A percentile compares a stretch with the other conserved stretches of the same genome.
These are phyloP conservation scores for Ceratina japonica DNA, from an alignment of 1,140 invertebrate species.

Conservation along the genomic window DNA sequence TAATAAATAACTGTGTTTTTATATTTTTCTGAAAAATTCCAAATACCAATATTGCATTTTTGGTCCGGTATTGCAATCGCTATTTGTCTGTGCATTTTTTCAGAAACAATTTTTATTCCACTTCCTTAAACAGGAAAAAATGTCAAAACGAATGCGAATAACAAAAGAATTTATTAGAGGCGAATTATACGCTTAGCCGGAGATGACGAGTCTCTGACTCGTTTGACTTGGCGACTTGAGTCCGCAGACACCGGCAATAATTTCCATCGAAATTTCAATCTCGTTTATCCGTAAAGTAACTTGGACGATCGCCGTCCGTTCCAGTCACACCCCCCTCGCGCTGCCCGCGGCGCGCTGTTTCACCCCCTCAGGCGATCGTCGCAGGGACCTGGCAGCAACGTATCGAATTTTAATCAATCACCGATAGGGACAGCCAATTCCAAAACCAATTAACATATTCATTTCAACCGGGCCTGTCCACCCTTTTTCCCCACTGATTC, in stretches of 20 bases:
- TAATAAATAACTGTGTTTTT: no score
- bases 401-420: slow-evolving; percentile 78
- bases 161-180: slow-evolving; percentile 1
- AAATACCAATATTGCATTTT: no score
- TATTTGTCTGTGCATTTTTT: no score
- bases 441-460: slow-evolving; percentile 77
- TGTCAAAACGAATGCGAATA: background rate
- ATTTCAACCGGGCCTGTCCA: slow-evolving; percentile 54
- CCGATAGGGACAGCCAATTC: slow-evolving; percentile 75
- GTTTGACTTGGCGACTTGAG: slow-evolving; percentile 73
- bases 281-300: slow-evolving; percentile 74
- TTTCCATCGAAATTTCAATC: slow-evolving; percentile 76
- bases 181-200: no score
- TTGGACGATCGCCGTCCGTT: slow-evolving; percentile 56
- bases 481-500: slow-evolving; percentile 53
- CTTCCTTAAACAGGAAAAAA: no score
- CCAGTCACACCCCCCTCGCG: slow-evolving; percentile 31
- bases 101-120: no score
- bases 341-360: slow-evolving; percentile 11
- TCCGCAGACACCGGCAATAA: slow-evolving; percentile 70
- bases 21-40: no score
- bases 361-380: slow-evolving; percentile 51
- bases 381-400: slow-evolving; percentile 53
- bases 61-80: no score
- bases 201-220: no score